phyloP scores from a whole-genome alignment of 2,888 invertebrate species.

The Celastrina argiolus region DNA sequence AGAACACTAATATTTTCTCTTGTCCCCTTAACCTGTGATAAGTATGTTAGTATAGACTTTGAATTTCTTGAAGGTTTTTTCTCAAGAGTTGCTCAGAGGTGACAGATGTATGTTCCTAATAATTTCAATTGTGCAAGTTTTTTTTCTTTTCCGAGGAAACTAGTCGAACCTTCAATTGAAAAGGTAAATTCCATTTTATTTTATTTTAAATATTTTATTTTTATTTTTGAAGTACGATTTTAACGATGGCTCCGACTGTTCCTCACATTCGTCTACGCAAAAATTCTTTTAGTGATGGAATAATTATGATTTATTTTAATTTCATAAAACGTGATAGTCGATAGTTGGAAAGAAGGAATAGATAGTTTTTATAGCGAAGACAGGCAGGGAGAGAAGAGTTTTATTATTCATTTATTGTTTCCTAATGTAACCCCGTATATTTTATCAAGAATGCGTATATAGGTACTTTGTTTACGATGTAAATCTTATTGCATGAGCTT shows the following conservation, averaged over 20 bases:
- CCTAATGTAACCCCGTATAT: slow-evolving; percentile 55
- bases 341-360: slow-evolving; percentile 34
- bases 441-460: slow-evolving; percentile 50
- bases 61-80: slow-evolving; percentile 63
- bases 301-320: slow-evolving; percentile 31
- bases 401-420: slow-evolving; percentile 78
- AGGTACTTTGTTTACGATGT: slow-evolving; percentile 57
- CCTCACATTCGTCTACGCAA: slow-evolving; percentile 38
- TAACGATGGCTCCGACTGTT: slow-evolving; percentile 43
- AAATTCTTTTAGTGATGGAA: slow-evolving; percentile 31
- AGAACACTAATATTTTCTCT: slow-evolving; percentile 76
- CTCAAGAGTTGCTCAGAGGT: slow-evolving; percentile 68
- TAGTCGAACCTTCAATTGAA: slow-evolving; percentile 55
- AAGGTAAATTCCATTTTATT: slow-evolving; percentile 45
- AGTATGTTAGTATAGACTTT: slow-evolving; percentile 72
- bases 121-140: slow-evolving; percentile 65
- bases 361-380: slow-evolving; percentile 41
- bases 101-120: slow-evolving; percentile 70
- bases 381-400: slow-evolving; percentile 52
- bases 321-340: slow-evolving; percentile 34
- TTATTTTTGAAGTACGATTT: slow-evolving; percentile 49
- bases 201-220: slow-evolving; percentile 50
- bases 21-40: slow-evolving; percentile 78
- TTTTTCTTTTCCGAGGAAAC: slow-evolving; percentile 54
- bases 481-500: slow-evolving; percentile 61